Conservation (phyloP, 2,113 vertebrate species). For the Bungarus multicinctus region DNA sequence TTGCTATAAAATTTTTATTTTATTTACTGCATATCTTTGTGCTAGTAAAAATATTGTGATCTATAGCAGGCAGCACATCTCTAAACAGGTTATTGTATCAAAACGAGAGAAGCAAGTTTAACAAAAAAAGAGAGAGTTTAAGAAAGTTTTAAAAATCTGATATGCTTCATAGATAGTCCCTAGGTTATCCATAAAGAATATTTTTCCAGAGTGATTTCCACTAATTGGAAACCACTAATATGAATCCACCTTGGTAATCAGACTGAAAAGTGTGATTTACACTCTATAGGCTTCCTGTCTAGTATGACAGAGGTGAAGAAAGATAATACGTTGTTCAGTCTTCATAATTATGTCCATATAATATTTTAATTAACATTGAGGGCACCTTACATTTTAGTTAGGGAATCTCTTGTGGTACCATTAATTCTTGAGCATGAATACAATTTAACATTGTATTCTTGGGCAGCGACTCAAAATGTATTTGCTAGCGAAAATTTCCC, state of each 20-base stretch:
- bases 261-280: background rate
- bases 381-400: background rate
- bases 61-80: too few species aligned
- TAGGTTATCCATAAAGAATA: too few species aligned
- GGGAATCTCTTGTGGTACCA: background rate
- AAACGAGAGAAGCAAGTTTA: background rate
- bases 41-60: background rate
- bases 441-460: background rate
- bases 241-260: background rate
- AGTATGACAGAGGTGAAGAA: background rate
- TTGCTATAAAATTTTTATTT: background rate
- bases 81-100: background rate
- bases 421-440: slow-evolving; percentile 8
- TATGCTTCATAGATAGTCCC: background rate
- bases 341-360: slow-evolving; percentile 8
- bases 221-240: background rate
- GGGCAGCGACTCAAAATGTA: background rate
- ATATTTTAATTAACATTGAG: slow-evolving; percentile 22
- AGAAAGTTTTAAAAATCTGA: background rate
- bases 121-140: background rate
- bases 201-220: background rate
- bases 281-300: background rate
- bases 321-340: background rate
- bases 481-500: background rate
- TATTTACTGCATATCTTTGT: background rate